Base-by-base conservation (phyloP, 2,113 vertebrate species). In the Passer domesticus region DNA sequence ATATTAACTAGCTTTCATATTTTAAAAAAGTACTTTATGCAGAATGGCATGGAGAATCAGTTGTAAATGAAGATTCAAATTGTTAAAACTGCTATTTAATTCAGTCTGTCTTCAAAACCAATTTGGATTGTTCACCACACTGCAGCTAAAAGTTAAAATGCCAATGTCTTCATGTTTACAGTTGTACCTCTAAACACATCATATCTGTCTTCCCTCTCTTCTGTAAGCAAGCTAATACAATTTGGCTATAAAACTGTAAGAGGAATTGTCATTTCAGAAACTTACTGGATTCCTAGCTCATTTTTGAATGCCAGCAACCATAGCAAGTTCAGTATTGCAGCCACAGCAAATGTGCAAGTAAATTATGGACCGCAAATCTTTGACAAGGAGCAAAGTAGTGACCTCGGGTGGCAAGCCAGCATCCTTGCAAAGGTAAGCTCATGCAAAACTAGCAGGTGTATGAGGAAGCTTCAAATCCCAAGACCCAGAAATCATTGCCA, bases 371-470 rank as follows among this genome's bases (percentile, higher is more conserved):
- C 56, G 96, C 97, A 96, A 41, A 52, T 97, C 82, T 96, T 78
- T 89, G 94, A 80, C 95, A 97, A 97, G 93, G 93, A 97, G 96
- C 95, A 90, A 96, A 96, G 95, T 92, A 96, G 95, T 90, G 85
- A 95, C 92, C 55, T 86, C 0, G 35, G 91, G 87, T 93, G 80
- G 87, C 96, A 97, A 93, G 95, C 97, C 79, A 98, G 97, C 97
- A 94, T 94, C 95, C 87, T 97, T 72, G 97, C 97, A 97, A 97
- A 97, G 90, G 96, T 94, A 98, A 96, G 95, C 95, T 97, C 98
- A 98, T 98, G 98, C 98, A 98, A 96, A 74, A 97, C 89, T 91
- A 97, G 97, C 97, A 97, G 94, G 90, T 94, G 52, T 95, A 96
- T 96, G 95, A 94, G 94, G 96, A 98, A 97, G 95, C 97, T 97